Base-by-base conservation (phyloP, 2,113 vertebrate genomes). In the Canis aureus region DNA sequence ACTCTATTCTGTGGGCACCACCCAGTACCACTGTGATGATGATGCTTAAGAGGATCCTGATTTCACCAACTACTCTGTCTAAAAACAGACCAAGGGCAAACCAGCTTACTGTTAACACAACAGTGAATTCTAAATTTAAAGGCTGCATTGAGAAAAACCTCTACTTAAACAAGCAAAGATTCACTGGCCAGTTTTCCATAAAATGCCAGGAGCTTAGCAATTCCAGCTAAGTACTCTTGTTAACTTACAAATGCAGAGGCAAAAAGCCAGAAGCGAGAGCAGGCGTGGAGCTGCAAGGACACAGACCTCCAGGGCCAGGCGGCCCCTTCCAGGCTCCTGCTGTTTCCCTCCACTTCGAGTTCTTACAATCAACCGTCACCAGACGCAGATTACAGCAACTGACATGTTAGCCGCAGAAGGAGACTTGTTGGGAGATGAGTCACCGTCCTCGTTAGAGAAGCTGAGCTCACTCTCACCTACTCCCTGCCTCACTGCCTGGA, bases 401-500 rank as follows among this genome's bases (percentile, higher is more conserved):
- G 11, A 38, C 90, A 38, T 8, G 38, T 55, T 27, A 76, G 93
- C 88, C 2, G 0, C 53, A 71, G 67, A 88, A 38, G 6, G 71
- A 85, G 32, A 8, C 86, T 51, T 38, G 25, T 1, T 66, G 96
- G 53, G 76, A 74, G 82, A 43, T 80, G 97, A 92, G 73, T 85
- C 93, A 64, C 43, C 0, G 0, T 15, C 27, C 91, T 97, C 95
- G 53, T 49, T n/a, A 57, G 0, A 25, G 85, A 97, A 20, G 64
- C 78, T 93, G 89, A 86, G 86, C 78, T 96, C 94, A 78, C 19
- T 15, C 89, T 55, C n/a, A 49, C 23, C n/a, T 29, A 51, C 66
- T 78, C 17, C 90, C 53, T 73, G 49, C 16, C 59, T 74, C 32
- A 3, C 51, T 10, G 3, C 20, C 29, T 3, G 22, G 69, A 66